Percentiles rank a stretch among this genome's conserved stretches.
Conservation (phyloP, 2,113 vertebrate species). For the Pimephales promelas region DNA sequence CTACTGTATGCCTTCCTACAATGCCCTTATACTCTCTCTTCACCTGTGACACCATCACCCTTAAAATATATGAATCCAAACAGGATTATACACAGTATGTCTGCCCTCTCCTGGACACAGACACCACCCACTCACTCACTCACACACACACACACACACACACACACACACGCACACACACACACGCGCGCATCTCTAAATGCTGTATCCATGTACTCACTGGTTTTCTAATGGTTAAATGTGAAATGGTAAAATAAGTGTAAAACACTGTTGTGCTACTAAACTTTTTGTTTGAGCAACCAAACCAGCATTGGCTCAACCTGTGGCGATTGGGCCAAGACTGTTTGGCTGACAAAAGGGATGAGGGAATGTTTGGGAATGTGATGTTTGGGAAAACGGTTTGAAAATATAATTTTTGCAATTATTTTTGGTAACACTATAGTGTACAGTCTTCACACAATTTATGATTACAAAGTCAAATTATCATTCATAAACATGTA, state of each 20-base stretch:
- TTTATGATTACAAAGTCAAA: not conserved
- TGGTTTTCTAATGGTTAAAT: not conserved
- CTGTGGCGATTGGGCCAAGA: not conserved
- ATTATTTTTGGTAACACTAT: not conserved
- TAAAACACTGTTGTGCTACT: not conserved
- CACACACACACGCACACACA: not conserved
- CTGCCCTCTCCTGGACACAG: slow-evolving; percentile 87
- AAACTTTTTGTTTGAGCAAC: not conserved
- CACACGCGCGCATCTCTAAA: slow-evolving; percentile 1
- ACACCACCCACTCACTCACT: slow-evolving; percentile 53
- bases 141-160: slow-evolving; percentile 59
- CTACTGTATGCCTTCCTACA: too few relatives aligned
- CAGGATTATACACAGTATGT: slow-evolving; percentile 79
- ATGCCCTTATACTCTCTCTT: slow-evolving; percentile 3
- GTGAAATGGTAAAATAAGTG: not conserved
- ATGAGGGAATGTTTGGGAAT: not conserved
- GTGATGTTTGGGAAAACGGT: not conserved
- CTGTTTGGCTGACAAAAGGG: not conserved
- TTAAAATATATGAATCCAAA: slow-evolving; percentile 59
- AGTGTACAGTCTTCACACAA: too few relatives aligned
- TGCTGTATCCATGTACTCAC: not conserved
- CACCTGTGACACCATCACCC: not conserved
- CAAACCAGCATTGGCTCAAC: not conserved
- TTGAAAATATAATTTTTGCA: not conserved
- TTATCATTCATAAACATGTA: too few relatives aligned